Base-by-base conservation (phyloP, 1,140 invertebrate genomes). In the Drosophila saltans region DNA sequence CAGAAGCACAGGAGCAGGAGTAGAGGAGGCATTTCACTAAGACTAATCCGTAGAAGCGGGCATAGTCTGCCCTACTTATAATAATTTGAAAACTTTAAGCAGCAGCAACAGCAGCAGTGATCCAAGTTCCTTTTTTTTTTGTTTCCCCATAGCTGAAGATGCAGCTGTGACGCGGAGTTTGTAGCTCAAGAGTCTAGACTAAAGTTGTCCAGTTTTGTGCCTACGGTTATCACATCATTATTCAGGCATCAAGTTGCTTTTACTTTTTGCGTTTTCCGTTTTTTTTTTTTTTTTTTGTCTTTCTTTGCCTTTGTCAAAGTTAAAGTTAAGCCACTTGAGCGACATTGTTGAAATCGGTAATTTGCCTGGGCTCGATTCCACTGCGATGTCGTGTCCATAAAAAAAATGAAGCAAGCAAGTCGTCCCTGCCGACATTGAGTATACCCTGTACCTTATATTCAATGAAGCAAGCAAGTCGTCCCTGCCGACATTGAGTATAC, bases 41-140 rank as follows among this genome's bases (percentile, higher is more conserved):
- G 76, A 75, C 83, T 86, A 88, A 86, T 88, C 83, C 84, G 33
- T 45, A 26, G 52, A 57, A 58, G 36, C 40, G 56, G 26, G 9
- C 61, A 57, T 39, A 75, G 63, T 76, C 75, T 86, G 83, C 69
- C 77, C 83, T 88, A 88, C 83, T 88, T 83, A 80, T 77, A 89
- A 88, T 88, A 88, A 88, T 88, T 88, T 88, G 83, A 88, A 88
- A 88, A 88, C 84, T 88, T 88, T 88, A 83, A 88, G 83, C 80
- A 75, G 64, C 69, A 86, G 61, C 69, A 86, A 73, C 76, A 55
- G 21, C 40, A 43, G 48, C 61, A 45, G 52, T 52, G 45, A 52
- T 52, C 45, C 45, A 52, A 52, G 45, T 52, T 52, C 24, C 9
- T 26, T 52, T 21, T 24, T 26, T 2, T 52, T 52, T 10, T 52